Evolutionary conservation across 1,140 invertebrate genomes (phyloP).

Genomic region (Linepithema humile): DNA sequence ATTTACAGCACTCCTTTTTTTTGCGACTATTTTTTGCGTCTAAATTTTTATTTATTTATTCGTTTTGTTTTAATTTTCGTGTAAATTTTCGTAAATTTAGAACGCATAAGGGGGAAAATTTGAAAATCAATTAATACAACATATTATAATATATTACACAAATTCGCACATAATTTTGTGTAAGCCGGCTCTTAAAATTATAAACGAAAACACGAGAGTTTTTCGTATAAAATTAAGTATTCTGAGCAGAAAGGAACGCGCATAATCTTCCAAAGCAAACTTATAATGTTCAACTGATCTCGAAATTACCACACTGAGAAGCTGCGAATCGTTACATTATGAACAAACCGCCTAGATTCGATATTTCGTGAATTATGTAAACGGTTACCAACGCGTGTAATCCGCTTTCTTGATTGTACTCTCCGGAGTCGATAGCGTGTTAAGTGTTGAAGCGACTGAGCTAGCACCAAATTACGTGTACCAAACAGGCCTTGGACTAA

Average conservation of each 20-base stretch:
- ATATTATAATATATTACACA: neutral
- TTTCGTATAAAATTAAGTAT: neutral
- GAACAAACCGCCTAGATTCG: neutral
- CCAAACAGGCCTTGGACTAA: constrained; percentile 31
- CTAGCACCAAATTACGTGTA: constrained; percentile 53
- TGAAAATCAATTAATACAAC: neutral
- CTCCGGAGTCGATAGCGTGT: constrained; percentile 44
- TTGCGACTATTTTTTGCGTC: neutral
- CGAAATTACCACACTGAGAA: neutral
- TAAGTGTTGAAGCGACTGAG: constrained; percentile 51
- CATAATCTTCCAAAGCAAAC: neutral
- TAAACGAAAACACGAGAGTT: neutral
- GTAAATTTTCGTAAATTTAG: neutral
- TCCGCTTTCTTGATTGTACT: constrained; percentile 27
- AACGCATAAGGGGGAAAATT: neutral
- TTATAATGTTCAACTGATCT: neutral
- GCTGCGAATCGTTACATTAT: neutral
- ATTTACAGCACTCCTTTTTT: neutral
- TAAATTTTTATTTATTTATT: neutral
- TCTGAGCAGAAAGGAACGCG: neutral
- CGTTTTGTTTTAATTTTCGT: neutral
- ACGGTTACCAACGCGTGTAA: constrained; percentile 16
- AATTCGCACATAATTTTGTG: neutral
- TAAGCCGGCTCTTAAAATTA: no score
- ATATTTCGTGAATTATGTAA: constrained; percentile 36